Evolutionary conservation across 2,888 invertebrate genomes (phyloP), one percentile per base, ranked within the genome.

Genomic region (Platypus cylindrus): DNA sequence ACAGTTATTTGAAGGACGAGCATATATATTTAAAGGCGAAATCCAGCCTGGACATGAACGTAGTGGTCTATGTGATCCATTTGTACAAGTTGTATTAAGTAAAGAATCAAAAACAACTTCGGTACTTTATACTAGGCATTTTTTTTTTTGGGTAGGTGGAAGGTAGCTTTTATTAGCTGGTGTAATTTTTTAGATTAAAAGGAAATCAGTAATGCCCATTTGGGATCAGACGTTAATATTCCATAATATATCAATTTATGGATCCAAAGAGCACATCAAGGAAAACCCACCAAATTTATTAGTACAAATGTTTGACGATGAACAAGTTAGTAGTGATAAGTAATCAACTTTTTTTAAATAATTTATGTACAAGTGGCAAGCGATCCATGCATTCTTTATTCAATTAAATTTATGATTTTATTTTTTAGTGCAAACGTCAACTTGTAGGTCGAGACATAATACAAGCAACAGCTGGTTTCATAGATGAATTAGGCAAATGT

Each of bases 1-100:
- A 31, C 46, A 76, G 67, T 59, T 62, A 41, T 68, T 75, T 40
- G 70, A 74, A 48, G 71, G 73, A 39, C 66, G 73, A 13, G 67
- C 71, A 0, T 77, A 77, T 48, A 64, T 83, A 44, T 76, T 76
- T 52, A 74, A 75, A 61, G 81, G 76, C 2, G 75, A 75, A 54
- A 60, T 82, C 23, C 65, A 63, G 11, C 66, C 65, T 0, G 71
- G 70, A 2, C 59, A 61, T 41, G 73, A 75, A 36, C 56, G 56
- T 13, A 61, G 61, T 4, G 70, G 67, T 1, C 54, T 70, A 14
- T 63, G 67, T 17, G 69, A 75, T 53, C 63, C 74, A 16, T 59
- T 62, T 36, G 54, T 65, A 5, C 54, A 62, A 35, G 54, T 67
- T 24, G 51, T 57, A 29, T 53, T 67, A 43, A 53, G 52, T 20